Conservation (phyloP, 2,888 invertebrate species). For the Ormyrus thymus region DNA sequence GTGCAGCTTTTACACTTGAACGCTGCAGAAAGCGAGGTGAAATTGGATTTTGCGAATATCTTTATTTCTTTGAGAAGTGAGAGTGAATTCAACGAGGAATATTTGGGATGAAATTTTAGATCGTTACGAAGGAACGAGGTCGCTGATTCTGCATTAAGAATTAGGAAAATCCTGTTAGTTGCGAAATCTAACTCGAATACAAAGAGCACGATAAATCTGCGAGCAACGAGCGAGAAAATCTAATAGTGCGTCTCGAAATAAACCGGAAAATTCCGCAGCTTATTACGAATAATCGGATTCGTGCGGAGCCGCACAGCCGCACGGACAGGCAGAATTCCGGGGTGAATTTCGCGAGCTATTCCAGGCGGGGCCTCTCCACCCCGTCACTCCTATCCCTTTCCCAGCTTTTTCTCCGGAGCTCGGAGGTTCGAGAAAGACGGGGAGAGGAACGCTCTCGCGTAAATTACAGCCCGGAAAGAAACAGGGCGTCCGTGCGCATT, state of each 20-base stretch:
- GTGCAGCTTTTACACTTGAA: too few relatives aligned
- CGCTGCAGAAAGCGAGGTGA: too few relatives aligned
- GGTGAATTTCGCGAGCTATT: too few relatives aligned
- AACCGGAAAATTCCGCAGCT: slow-evolving; percentile 36
- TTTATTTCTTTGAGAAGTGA: too few relatives aligned
- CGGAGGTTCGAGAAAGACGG: neutral
- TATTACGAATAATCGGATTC: slow-evolving; percentile 44
- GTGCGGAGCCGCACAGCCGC: neutral
- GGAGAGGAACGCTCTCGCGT: neutral
- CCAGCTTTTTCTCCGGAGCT: neutral
- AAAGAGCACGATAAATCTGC: neutral
- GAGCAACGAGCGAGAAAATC: neutral
- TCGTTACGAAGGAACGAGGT: too few relatives aligned
- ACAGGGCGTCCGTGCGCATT: slow-evolving; percentile 12
- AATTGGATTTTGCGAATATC: too few relatives aligned
- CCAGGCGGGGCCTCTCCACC: too few relatives aligned
- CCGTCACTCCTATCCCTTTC: neutral
- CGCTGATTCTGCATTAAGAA: too few relatives aligned
- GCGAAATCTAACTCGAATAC: too few relatives aligned
- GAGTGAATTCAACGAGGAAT: too few relatives aligned
- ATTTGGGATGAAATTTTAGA: too few relatives aligned
- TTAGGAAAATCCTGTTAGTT: too few relatives aligned
- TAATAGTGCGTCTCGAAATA: neutral
- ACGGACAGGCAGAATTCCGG: neutral
- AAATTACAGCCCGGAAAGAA: slow-evolving; percentile 35